Conservation (phyloP, 2,888 invertebrate species). For the Chloromyia formosa region DNA sequence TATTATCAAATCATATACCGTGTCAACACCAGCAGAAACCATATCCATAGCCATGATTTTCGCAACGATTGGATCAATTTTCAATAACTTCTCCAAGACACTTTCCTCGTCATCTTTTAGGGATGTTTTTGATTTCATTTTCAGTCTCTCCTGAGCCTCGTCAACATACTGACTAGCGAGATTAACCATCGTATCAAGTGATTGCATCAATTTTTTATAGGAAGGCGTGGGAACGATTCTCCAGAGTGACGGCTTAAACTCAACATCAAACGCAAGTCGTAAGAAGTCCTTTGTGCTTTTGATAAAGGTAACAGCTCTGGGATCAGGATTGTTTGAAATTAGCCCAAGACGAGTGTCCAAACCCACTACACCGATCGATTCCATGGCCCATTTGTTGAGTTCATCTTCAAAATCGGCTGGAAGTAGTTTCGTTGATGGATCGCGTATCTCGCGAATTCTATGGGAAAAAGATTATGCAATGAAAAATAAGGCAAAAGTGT, state of each 20-base stretch:
- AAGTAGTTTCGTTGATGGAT: conserved; percentile 58
- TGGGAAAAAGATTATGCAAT: conserved; percentile 48
- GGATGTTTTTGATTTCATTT: conserved; percentile 51
- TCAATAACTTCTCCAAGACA: conserved; percentile 71
- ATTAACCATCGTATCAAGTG: conserved; percentile 54
- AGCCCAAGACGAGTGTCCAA: conserved; percentile 60
- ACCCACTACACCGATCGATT: conserved; percentile 65
- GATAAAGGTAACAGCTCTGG: conserved; percentile 41
- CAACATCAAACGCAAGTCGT: conserved; percentile 52
- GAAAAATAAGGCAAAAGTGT: background rate
- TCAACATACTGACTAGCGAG: conserved; percentile 60
- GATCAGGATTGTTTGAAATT: conserved; percentile 50
- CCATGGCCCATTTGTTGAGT: conserved; percentile 68
- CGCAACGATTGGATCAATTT: conserved; percentile 70
- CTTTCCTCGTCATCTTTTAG: conserved; percentile 65
- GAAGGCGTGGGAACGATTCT: conserved; percentile 56
- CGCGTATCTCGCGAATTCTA: conserved; percentile 56
- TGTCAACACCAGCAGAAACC: conserved; percentile 76
- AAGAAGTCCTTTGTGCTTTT: conserved; percentile 47
- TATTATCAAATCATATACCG: conserved; percentile 65
- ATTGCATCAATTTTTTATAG: conserved; percentile 55
- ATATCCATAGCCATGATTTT: conserved; percentile 75
- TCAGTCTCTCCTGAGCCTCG: conserved; percentile 57
- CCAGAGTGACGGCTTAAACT: conserved; percentile 60
- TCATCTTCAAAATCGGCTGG: conserved; percentile 65